These are phyloP conservation scores for Diplazon laetatorius DNA, from an alignment of 2,888 invertebrate genomes.

Conservation along the genomic window DNA sequence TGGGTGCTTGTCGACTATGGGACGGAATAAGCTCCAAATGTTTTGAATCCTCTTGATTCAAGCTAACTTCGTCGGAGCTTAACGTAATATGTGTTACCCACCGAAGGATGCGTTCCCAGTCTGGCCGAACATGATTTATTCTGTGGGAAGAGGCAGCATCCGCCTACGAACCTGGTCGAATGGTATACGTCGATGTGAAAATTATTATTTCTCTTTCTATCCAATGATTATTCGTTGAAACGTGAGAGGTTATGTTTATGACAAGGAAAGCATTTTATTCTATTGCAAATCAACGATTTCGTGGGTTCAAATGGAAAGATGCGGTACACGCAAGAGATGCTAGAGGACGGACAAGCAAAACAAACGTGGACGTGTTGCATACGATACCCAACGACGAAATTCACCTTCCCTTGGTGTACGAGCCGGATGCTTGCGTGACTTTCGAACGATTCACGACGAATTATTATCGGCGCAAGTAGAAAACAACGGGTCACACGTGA, in stretches of 20 bases:
- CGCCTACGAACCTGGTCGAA: not conserved
- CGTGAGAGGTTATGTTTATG: not conserved
- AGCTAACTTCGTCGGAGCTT: too few relatives aligned
- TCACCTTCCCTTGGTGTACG: slow-evolving; percentile 15
- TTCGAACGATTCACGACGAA: not conserved
- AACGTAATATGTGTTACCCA: slow-evolving; percentile 68
- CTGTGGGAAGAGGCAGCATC: slow-evolving; percentile 8
- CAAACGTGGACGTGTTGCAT: slow-evolving; percentile 27
- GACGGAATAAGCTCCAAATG: too few relatives aligned
- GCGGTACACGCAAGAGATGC: not conserved
- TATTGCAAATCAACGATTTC: not conserved
- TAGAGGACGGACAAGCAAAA: not conserved
- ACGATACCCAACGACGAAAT: slow-evolving; percentile 40
- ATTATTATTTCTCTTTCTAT: not conserved
- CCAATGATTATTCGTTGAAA: not conserved
- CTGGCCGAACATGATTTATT: slow-evolving; percentile 76
- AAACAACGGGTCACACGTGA: not conserved
- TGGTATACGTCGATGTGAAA: not conserved
- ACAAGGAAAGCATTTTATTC: not conserved
- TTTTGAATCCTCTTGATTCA: slow-evolving; percentile 18
- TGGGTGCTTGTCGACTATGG: too few relatives aligned
- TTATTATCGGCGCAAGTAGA: not conserved
- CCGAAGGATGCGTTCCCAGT: slow-evolving; percentile 81
- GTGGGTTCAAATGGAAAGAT: not conserved
- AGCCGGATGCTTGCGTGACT: slow-evolving; percentile 25